A percentile compares a stretch with the other conserved stretches of the same genome.
phyloP scores from a whole-genome alignment of 2,113 vertebrate species.

The Python bivittatus region DNA sequence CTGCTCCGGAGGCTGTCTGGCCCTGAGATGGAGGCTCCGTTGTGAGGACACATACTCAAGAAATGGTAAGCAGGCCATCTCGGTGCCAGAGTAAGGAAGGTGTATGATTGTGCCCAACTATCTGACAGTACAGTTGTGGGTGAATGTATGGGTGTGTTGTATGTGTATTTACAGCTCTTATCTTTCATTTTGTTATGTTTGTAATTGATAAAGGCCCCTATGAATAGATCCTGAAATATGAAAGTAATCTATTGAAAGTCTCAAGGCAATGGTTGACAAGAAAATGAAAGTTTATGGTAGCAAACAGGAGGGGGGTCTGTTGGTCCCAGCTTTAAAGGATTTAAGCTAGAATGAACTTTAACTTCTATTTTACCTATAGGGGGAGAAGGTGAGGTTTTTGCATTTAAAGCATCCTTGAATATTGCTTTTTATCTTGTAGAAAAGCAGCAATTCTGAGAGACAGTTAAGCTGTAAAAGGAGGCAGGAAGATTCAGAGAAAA shows the following conservation, averaged over 20 bases:
- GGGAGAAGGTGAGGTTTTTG: slow-evolving; percentile 4
- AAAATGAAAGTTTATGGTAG: neutral
- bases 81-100: neutral
- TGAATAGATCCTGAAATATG: neutral
- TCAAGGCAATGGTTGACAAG: neutral
- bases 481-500: slow-evolving; percentile 21
- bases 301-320: fast-evolving
- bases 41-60: neutral
- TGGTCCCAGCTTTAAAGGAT: slow-evolving; percentile 5
- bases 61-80: neutral
- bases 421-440: neutral
- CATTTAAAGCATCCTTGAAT: neutral
- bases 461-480: slow-evolving; percentile 19
- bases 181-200: neutral
- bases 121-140: neutral
- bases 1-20: neutral
- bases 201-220: neutral
- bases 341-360: neutral
- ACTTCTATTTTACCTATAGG: neutral
- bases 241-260: neutral
- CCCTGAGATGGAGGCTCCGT: neutral
- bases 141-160: neutral
- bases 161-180: neutral
- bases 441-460: neutral
- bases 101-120: neutral